Evolutionary conservation across 1,140 invertebrate species (phyloP), one percentile per base, ranked within the genome.

Genomic region (Acyrthosiphon pisum): DNA sequence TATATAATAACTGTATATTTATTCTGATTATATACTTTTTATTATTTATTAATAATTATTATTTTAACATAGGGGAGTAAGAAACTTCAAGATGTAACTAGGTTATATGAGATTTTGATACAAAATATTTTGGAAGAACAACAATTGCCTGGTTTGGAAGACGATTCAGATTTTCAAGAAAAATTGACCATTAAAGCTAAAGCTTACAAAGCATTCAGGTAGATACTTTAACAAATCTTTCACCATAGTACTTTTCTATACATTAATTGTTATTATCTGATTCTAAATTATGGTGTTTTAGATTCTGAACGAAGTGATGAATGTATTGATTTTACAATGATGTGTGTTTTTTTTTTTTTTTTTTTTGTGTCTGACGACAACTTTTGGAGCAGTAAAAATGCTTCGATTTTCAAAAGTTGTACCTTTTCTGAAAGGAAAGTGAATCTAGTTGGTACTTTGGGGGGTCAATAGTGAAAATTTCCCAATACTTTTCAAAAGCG

Each of bases 71-170:
- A 90, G 93, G 89, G 89, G n/a, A 83, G 88, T 86, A 94, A 91
- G 96, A 98, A 94, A 96, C 97, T 1, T 0, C 98, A 99, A 94
- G 99, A 99, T 95, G 96, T 99, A 94, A 98, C 99, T 0, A 96
- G 99, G 93, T 96, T 99, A 0, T 98, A 99, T 95, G 99, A 99
- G 95, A 98, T 99, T 93, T 99, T 99, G 89, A 96, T 99, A 92
- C 98, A 99, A 95, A 99, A 99, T 95, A 96, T 98, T 50, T 96
- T 96, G 22, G 98, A 99, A 95, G 97, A 99, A 94, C 97, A 97
- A 93, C 97, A 97, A 94, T 95, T 98, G 93, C 96, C 96, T 30
- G 97, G 97, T 26, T 95, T 99, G 93, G 97, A 98, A 94, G 96
- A 97, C 46, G 97, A 98, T 94, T 94, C 96, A 8, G 95, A 96